Base-by-base conservation (phyloP, 2,888 invertebrate genomes). In the Drosophila meridionalis region DNA sequence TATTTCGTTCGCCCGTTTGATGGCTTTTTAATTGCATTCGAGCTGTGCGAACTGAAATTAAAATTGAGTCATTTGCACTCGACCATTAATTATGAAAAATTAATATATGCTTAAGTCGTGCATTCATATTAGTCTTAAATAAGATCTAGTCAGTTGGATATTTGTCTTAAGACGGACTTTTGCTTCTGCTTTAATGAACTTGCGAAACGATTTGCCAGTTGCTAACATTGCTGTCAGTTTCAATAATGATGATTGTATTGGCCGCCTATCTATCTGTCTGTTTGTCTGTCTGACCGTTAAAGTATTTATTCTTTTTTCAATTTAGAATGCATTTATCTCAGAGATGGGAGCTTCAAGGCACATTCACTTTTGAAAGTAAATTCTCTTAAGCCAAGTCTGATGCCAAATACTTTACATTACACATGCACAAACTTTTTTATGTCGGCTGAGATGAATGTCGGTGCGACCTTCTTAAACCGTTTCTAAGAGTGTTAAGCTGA, bases 21-120 rank as follows among this genome's bases (percentile, higher is more conserved):
- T 80, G 69, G 79, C 55, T 79, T 74, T 85, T 80, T 86, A 89
- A 86, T 89, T 87, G 85, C 71, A 78, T 34, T 47, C 34, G 56
- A 11, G 59, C 58, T 53, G 38, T 53, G 9, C n/a, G 38, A 14
- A 53, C 20, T 62, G 69, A 57, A 57, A 32, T 57, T 57, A 42
- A 47, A 73, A 80, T 88, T 86, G 80, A 84, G 80, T 90, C 83
- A 83, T 82, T 85, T 73, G 60, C 42, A 57, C 36, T 45, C 53
- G 53, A 50, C 68, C 52, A 74, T 82, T 88, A 86, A 75, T 88
- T 73, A 77, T 72, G 64, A 32, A n/a, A 48, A 56, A 45, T 50
- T 34, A 50, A 26, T 40, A 32, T 26, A 43, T 45, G 26, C 45
- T 47, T 47, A 43, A 26, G 34, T 40, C 38, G 58, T 42, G 36